A percentile compares a stretch with the other conserved stretches of the same genome.
Evolutionary conservation across 2,888 invertebrate genomes (phyloP).

Genomic region (Cancer borealis): DNA sequence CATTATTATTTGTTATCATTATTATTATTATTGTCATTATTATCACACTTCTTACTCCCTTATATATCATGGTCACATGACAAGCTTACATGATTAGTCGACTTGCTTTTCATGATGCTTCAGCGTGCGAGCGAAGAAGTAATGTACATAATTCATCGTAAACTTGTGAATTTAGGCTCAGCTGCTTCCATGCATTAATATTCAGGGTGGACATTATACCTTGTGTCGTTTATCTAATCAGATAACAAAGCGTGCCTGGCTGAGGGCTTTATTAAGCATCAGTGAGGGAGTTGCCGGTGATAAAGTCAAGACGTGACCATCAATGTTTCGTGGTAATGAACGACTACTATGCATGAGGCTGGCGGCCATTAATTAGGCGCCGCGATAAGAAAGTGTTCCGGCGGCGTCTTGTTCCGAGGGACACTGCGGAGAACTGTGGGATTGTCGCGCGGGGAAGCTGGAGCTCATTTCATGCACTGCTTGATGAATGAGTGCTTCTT

Average conservation of each 20-base stretch:
- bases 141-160: background rate
- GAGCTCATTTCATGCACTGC: background rate
- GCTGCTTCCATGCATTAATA: background rate
- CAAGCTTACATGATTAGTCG: background rate
- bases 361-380: slow-evolving; percentile 22
- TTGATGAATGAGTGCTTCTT: background rate
- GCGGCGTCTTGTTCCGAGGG: background rate
- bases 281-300: background rate
- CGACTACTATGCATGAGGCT: slow-evolving; percentile 6
- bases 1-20: background rate
- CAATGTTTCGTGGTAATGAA: slow-evolving; percentile 38
- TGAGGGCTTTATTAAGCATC: slow-evolving; percentile 32
- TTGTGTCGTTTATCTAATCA: background rate
- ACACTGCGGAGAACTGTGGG: background rate
- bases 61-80: background rate
- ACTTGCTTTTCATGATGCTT: background rate
- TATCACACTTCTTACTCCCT: background rate
- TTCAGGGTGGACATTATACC: slow-evolving; percentile 3
- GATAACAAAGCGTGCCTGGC: background rate
- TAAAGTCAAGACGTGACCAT: slow-evolving; percentile 38
- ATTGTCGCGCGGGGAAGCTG: background rate
- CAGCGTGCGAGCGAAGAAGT: background rate
- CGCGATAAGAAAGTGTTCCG: background rate
- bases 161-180: background rate
- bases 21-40: background rate